Evolutionary conservation across 1,140 invertebrate genomes (phyloP).

Genomic region (Drosophila eugracilis): DNA sequence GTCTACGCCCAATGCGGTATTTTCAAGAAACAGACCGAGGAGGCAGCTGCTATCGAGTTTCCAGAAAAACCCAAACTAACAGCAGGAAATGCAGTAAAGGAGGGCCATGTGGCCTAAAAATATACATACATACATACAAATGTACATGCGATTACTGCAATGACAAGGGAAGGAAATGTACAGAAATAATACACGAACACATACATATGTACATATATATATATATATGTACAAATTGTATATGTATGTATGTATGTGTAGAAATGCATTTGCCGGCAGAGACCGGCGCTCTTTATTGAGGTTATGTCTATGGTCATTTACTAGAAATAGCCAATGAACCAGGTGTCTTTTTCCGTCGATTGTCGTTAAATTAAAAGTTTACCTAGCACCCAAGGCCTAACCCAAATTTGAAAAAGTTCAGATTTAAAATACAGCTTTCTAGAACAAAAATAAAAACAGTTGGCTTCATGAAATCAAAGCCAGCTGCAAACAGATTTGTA

Average conservation of each 20-base stretch:
- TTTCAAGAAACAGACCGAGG: conserved; percentile 48
- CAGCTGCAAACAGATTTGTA: conserved; percentile 17
- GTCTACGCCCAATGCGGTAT: conserved; percentile 24
- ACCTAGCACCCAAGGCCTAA: not conserved
- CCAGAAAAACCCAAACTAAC: conserved; percentile 30
- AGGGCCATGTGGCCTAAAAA: conserved; percentile 28
- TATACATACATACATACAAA: conserved; percentile 1
- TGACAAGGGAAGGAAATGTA: not conserved
- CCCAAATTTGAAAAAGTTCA: not conserved
- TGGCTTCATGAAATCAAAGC: conserved; percentile 20
- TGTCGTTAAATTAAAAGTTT: conserved; percentile 8
- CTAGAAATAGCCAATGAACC: not conserved
- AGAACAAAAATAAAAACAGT: conserved; percentile 9
- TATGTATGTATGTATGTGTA: conserved; percentile 2
- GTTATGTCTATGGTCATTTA: conserved; percentile 23
- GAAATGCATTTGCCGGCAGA: not conserved
- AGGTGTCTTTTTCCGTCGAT: not conserved
- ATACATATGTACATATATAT: not conserved
- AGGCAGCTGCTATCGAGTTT: conserved; percentile 59
- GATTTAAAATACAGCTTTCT: not conserved
- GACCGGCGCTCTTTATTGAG: conserved; percentile 28
- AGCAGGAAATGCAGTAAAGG: conserved; percentile 44
- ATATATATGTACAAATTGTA: not conserved
- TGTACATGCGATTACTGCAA: not conserved
- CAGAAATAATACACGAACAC: not conserved